Conservation (phyloP, 2,113 vertebrate species). For the Ondatra zibethicus region DNA sequence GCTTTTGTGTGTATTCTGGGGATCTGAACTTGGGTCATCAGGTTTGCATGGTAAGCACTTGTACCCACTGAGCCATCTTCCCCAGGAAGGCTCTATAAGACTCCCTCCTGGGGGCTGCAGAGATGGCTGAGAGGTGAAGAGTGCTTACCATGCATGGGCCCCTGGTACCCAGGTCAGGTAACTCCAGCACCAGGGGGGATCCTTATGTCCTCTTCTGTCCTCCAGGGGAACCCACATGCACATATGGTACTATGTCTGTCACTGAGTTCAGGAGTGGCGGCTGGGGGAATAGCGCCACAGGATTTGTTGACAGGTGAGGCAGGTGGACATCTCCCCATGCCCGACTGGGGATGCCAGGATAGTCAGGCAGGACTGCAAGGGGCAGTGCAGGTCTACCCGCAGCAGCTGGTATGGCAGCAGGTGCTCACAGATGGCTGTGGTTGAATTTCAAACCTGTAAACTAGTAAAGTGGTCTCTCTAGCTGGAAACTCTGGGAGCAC, state of each 20-base stretch:
- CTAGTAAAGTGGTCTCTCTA: neutral
- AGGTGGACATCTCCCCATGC: neutral
- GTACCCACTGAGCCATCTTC: neutral
- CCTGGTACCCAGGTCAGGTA: neutral
- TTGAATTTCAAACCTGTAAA: neutral
- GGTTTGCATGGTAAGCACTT: neutral
- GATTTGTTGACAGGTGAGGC: neutral
- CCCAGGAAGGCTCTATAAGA: neutral
- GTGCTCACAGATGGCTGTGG: neutral
- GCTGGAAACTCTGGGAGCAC: neutral
- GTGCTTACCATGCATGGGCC: neutral
- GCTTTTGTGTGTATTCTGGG: neutral
- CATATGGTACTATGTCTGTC: neutral
- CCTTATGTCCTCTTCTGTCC: neutral
- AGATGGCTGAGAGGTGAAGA: neutral
- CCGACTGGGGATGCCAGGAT: neutral
- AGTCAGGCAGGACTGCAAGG: neutral
- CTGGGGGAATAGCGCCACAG: neutral
- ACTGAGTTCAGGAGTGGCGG: neutral
- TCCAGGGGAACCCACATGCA: too few species aligned
- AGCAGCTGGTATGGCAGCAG: rapidly evolving
- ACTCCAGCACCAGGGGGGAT: neutral
- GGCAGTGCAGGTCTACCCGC: neutral
- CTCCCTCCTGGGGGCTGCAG: neutral
- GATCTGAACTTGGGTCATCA: neutral